A percentile compares a stretch with the other conserved stretches of the same genome.
Conservation (phyloP, 2,797 vertebrate species). For the Telmatherina bonti region DNA sequence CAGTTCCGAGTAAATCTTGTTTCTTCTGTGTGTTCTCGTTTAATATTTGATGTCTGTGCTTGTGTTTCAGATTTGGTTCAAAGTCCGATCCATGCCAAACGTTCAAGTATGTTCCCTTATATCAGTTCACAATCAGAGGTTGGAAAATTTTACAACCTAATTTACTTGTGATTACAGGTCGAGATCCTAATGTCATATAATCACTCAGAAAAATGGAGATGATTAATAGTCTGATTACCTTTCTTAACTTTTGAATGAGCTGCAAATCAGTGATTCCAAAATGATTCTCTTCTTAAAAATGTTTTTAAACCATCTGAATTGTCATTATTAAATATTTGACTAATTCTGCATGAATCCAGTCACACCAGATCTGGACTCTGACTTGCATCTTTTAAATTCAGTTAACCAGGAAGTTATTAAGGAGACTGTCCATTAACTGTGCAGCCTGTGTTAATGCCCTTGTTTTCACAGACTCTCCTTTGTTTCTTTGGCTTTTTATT, state of each 20-base stretch:
- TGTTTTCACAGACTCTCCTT: not conserved
- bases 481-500: not conserved
- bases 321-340: not conserved
- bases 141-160: constrained; percentile 17
- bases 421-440: constrained; percentile 27
- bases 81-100: constrained; percentile 53
- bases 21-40: constrained; percentile 16
- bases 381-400: constrained; percentile 15
- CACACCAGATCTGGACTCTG: not conserved
- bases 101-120: constrained; percentile 67
- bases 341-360: not conserved
- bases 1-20: constrained; percentile 15
- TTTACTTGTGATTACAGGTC: constrained; percentile 23
- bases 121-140: constrained; percentile 24
- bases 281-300: not conserved
- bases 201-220: constrained; percentile 3
- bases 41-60: constrained; percentile 56
- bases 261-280: constrained; percentile 27
- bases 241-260: not conserved
- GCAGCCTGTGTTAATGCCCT: constrained; percentile 15
- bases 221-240: constrained; percentile 29
- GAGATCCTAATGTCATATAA: not conserved
- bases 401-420: constrained; percentile 55
- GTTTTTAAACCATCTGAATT: not conserved
- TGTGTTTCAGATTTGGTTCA: constrained; percentile 74